phyloP scores from a whole-genome alignment of 2,113 vertebrate genomes.

The Psilopsiagon aurifrons region DNA sequence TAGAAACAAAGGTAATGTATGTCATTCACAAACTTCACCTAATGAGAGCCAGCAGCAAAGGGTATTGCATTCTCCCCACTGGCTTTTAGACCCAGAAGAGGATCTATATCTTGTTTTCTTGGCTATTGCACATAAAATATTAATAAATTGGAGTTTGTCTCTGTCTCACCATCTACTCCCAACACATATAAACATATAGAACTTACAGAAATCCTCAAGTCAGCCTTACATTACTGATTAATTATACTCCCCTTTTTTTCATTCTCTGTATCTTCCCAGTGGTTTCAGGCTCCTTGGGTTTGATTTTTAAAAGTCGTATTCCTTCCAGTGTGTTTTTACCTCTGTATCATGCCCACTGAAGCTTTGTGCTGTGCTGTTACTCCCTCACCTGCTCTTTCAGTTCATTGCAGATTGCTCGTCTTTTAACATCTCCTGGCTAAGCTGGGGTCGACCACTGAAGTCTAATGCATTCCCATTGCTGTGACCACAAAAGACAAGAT shows the following conservation, averaged over 20 bases:
- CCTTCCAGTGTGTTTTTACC: not conserved
- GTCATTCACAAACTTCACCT: not conserved
- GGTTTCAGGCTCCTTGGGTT: not conserved
- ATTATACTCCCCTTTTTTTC: not conserved
- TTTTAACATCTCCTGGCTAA: not conserved
- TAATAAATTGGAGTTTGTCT: not conserved
- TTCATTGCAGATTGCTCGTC: constrained; percentile 48
- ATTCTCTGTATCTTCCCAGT: not conserved
- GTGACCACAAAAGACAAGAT: not conserved
- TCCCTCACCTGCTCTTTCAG: constrained; percentile 63
- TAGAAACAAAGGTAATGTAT: not conserved
- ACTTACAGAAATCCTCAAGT: not conserved
- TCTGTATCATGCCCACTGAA: not conserved
- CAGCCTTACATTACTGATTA: not conserved
- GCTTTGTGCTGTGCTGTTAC: constrained; percentile 57
- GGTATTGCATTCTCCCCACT: not conserved
- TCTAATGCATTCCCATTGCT: not conserved
- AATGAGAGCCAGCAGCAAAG: not conserved
- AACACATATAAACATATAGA: not conserved
- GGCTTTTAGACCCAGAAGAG: not conserved
- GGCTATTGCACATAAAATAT: not conserved
- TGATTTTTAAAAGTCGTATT: not conserved
- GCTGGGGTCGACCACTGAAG: not conserved
- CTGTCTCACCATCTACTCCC: not conserved
- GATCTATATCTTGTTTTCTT: not conserved